phyloP scores from a whole-genome alignment of 2,797 vertebrate genomes.

The Toxotes lorentzi region DNA sequence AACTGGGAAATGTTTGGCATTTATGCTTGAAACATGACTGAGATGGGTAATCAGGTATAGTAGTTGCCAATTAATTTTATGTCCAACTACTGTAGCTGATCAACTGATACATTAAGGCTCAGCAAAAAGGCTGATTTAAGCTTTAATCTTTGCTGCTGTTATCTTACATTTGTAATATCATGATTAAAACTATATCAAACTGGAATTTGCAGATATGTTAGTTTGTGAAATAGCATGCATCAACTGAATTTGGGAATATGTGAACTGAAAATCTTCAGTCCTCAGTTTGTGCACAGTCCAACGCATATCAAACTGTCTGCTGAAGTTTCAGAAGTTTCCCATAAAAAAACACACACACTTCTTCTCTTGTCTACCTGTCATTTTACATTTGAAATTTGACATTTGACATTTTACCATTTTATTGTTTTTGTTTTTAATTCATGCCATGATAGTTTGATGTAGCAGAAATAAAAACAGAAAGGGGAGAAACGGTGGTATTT shows the following conservation, averaged over 20 bases:
- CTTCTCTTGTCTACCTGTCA: not conserved
- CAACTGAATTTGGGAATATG: not conserved
- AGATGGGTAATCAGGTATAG: not conserved
- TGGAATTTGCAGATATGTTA: not conserved
- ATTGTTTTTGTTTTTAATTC: not conserved
- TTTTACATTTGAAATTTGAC: not conserved
- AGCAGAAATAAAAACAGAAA: not conserved
- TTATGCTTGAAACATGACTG: not conserved
- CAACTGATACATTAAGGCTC: not conserved
- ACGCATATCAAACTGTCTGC: too few species aligned
- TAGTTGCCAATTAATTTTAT: not conserved
- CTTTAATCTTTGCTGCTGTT: not conserved
- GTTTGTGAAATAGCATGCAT: not conserved
- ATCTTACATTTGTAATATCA: not conserved
- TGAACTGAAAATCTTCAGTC: too few species aligned
- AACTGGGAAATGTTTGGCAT: not conserved
- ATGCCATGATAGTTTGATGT: not conserved
- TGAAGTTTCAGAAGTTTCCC: too few species aligned
- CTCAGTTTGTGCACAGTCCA: too few species aligned
- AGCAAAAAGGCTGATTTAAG: not conserved
- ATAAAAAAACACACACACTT: not conserved
- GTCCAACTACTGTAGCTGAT: not conserved
- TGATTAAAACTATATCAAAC: not conserved
- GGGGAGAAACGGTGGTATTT: constrained; percentile 1
- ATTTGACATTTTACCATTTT: too few species aligned